A percentile compares a stretch with the other conserved stretches of the same genome.
Evolutionary conservation across 2,888 invertebrate genomes (phyloP).

Genomic region (Latrodectus hesperus): DNA sequence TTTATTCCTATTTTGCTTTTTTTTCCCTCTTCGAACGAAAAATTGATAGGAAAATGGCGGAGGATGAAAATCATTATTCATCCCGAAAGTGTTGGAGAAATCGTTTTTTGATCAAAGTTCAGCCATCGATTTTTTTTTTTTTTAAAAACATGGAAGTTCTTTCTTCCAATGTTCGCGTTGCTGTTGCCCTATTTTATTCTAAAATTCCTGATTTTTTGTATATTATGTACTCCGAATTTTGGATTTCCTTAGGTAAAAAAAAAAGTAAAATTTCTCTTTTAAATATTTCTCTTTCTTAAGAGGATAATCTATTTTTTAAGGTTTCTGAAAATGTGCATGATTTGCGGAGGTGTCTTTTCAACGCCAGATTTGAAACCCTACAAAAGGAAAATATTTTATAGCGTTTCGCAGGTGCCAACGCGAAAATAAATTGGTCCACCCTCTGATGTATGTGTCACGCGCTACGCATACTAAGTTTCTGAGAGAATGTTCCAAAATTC

Average conservation of each 20-base stretch:
- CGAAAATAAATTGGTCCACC: background rate
- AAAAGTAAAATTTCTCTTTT: background rate
- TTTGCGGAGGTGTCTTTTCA: background rate
- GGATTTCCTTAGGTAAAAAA: background rate
- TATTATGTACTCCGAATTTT: background rate
- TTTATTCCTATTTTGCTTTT: slow-evolving; percentile 37
- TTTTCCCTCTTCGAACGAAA: slow-evolving; percentile 19
- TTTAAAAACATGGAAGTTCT: background rate
- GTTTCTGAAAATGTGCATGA: background rate
- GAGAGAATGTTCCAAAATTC: background rate
- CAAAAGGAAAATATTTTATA: slow-evolving; percentile 3
- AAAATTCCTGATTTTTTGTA: background rate
- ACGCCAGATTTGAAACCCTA: background rate
- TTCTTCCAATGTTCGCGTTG: background rate
- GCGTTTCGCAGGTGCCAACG: background rate
- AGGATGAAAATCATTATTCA: slow-evolving; percentile 65
- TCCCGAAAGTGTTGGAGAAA: slow-evolving; percentile 60
- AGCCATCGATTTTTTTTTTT: slow-evolving; percentile 51
- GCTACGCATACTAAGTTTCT: background rate
- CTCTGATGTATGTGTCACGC: background rate
- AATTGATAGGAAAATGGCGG: slow-evolving; percentile 64
- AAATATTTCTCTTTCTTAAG: background rate
- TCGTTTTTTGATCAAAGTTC: slow-evolving; percentile 68
- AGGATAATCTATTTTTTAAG: background rate
- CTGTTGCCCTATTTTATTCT: background rate